phyloP scores from a whole-genome alignment of 2,888 invertebrate genomes.

The Macrosiphum euphorbiae region DNA sequence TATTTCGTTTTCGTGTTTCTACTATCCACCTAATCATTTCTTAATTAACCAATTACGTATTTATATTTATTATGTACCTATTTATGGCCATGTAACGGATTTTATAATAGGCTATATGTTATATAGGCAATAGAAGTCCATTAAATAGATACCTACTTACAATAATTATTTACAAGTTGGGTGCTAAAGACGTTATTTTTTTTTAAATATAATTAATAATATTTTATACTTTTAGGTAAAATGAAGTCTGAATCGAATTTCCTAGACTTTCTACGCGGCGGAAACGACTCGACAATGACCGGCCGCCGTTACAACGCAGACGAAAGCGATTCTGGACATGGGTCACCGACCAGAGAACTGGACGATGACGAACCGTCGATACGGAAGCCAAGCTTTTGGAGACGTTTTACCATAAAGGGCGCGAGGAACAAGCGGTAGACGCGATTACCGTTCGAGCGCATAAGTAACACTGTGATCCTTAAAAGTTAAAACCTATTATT shows the following conservation, averaged over 20 bases:
- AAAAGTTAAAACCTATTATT: conserved; percentile 26
- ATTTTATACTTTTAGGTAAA: conserved; percentile 67
- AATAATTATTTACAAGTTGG: not conserved
- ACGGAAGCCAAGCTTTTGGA: conserved; percentile 73
- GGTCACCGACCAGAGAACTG: conserved; percentile 66
- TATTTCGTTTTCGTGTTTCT: too few relatives aligned
- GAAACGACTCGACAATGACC: conserved; percentile 69
- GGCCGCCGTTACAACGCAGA: conserved; percentile 66
- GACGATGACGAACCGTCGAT: conserved; percentile 73
- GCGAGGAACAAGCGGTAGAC: conserved; percentile 65
- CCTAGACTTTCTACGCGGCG: conserved; percentile 79
- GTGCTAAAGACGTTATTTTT: not conserved
- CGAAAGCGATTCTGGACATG: conserved; percentile 67
- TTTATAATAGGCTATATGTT: too few relatives aligned
- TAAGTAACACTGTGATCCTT: conserved; percentile 38
- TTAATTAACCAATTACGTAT: too few relatives aligned
- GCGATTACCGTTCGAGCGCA: not conserved
- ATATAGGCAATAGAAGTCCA: too few relatives aligned
- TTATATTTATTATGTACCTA: too few relatives aligned
- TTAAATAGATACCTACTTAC: not conserved
- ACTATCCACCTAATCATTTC: too few relatives aligned
- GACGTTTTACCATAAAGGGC: conserved; percentile 67
- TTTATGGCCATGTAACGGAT: too few relatives aligned
- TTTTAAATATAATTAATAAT: not conserved
- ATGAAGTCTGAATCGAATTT: conserved; percentile 75